These are phyloP conservation scores for Octodon degus DNA, from an alignment of 2,113 vertebrate species.

Conservation along the genomic window DNA sequence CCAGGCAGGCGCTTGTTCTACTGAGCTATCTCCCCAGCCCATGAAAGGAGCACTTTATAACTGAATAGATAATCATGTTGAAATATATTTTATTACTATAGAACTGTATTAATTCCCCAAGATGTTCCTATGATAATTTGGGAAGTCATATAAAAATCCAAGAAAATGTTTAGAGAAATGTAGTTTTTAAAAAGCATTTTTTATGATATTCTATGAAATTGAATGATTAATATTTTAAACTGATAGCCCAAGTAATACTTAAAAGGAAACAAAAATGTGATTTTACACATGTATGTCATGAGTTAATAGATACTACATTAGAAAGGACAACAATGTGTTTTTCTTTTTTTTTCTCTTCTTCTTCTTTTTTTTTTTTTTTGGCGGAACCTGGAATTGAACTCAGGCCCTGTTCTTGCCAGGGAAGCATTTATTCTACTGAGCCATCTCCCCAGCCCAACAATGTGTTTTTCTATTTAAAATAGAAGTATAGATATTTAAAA, in stretches of 20 bases:
- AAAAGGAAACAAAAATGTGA: background rate
- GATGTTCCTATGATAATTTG: slow-evolving; percentile 23
- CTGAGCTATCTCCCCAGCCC: too few species aligned
- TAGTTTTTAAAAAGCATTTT: background rate
- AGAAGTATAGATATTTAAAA: background rate
- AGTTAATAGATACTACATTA: slow-evolving; percentile 24
- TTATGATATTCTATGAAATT: background rate
- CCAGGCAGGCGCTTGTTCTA: too few species aligned
- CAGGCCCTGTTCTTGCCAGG: too few species aligned
- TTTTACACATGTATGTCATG: slow-evolving; percentile 34
- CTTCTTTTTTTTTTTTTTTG: too few species aligned
- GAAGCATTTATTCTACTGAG: too few species aligned
- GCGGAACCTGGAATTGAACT: too few species aligned
- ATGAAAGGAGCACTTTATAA: background rate
- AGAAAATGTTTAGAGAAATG: slow-evolving; percentile 34
- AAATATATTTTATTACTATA: slow-evolving; percentile 43
- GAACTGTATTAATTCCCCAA: background rate
- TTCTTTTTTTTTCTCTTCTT: background rate
- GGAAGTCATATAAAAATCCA: background rate
- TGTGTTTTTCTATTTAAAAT: slow-evolving; percentile 20
- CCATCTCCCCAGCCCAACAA: background rate
- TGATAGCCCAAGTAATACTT: slow-evolving; percentile 39
- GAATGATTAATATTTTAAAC: slow-evolving; percentile 54
- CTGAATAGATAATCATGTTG: background rate
- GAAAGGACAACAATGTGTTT: background rate